These are phyloP conservation scores for Helicoverpa zea DNA, from an alignment of 1,140 invertebrate genomes.

Conservation along the genomic window DNA sequence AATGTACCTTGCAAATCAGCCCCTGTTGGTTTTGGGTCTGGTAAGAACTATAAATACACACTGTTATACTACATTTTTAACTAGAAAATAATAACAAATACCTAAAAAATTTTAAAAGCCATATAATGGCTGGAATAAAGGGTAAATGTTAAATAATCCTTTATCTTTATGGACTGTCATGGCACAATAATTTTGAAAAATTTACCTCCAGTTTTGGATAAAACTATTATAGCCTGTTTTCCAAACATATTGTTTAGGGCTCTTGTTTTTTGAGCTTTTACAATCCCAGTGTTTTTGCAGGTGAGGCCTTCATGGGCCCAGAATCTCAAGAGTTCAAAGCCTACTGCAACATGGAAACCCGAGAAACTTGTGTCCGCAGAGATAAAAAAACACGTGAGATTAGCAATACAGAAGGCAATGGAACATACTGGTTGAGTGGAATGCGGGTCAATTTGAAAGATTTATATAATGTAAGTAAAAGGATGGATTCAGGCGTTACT, in stretches of 20 bases:
- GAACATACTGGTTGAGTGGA: constrained; percentile 43
- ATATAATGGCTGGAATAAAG: no score
- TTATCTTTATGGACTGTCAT: no score
- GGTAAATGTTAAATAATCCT: background rate
- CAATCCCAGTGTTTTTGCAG: background rate
- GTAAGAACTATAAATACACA: background rate
- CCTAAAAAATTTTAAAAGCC: no score
- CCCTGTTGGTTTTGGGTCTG: background rate
- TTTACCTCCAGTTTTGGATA: no score
- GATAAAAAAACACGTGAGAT: background rate
- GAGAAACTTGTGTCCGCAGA: constrained; percentile 31
- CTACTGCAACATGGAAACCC: constrained; percentile 30
- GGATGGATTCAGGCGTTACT: no score
- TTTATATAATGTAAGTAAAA: constrained; percentile 37
- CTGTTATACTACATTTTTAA: no score
- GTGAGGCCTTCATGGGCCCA: background rate
- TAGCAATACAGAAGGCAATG: background rate
- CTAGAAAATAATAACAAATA: no score
- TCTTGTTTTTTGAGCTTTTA: no score
- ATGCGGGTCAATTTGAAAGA: constrained; percentile 19
- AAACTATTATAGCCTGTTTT: no score
- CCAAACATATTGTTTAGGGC: no score
- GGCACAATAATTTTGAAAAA: no score
- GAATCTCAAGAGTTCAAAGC: background rate
- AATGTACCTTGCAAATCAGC: background rate